Base-by-base conservation (phyloP, 2,888 invertebrate genomes). In the Heliconius cydno region DNA sequence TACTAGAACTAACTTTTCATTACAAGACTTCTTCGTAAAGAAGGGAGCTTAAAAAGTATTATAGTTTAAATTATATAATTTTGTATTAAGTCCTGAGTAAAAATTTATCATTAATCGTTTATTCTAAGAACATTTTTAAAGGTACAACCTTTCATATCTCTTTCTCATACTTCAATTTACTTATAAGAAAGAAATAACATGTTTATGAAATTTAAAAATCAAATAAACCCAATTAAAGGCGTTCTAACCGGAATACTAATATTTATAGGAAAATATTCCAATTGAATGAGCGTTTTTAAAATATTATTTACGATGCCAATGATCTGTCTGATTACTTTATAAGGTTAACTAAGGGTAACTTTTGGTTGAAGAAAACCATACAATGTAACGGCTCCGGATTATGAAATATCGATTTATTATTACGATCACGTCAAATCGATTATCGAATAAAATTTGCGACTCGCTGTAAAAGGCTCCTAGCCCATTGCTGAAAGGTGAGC, bases 401-500 rank as follows among this genome's bases (percentile, higher is more conserved):
- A 81, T 79, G 82, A 86, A 85, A 81, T 80, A 83, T 84, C 79
- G 80, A 85, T 85, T 89, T 86, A 85, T 57, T 84, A 93, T 92
- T 91, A 86, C 88, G 86, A 89, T 92, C 93, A 92, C 92, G 93
- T 91, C 87, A 88, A 86, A 80, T 82, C 84, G 84, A 84, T 84
- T 84, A 85, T 84, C 81, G 86, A 84, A 88, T 86, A 88, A 92
- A 92, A 94, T 94, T 92, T 87, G 91, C 89, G 88, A 86, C 86
- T 85, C 87, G 85, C 91, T 90, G 88, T 90, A 90, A 92, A 92
- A 93, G 94, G 95, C 92, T 70, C 92, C 93, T 92, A 92, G 92
- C 90, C 90, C 90, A 94, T 94, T 94, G 93, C 89, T 90, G 90
- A 88, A 90, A 91, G 95, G 94, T 94, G 89, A 91, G 85, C 89